Conservation (phyloP, 2,888 invertebrate genomes). For the Nomada hirtipes region DNA sequence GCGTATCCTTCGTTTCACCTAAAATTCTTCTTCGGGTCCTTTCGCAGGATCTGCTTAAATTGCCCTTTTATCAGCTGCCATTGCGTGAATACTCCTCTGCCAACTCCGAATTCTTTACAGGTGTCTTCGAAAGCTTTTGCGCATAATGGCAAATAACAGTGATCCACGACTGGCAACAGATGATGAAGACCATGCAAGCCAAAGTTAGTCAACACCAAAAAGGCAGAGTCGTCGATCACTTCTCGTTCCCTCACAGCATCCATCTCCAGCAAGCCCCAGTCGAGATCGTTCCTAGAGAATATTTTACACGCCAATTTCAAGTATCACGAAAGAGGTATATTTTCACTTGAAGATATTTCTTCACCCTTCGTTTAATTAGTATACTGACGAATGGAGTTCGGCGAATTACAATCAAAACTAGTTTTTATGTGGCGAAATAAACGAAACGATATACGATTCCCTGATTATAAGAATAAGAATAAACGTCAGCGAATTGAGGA, state of each 20-base stretch:
- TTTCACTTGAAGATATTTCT: too few relatives aligned
- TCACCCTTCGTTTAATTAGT: too few relatives aligned
- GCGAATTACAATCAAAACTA: not conserved
- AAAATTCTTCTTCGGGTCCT: conserved; percentile 79
- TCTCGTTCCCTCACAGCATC: conserved; percentile 90
- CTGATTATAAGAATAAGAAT: too few relatives aligned
- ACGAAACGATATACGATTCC: not conserved
- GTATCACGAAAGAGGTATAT: too few relatives aligned
- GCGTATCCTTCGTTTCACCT: conserved; percentile 31
- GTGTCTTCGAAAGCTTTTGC: conserved; percentile 88
- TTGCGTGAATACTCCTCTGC: conserved; percentile 82
- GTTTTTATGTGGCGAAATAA: not conserved
- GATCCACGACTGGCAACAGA: conserved; percentile 92
- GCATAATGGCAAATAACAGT: conserved; percentile 88
- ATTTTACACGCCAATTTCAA: not conserved
- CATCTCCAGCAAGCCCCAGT: conserved; percentile 92
- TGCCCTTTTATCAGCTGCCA: conserved; percentile 89
- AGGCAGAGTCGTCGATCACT: conserved; percentile 88
- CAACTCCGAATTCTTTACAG: conserved; percentile 87
- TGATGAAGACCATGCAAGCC: conserved; percentile 93
- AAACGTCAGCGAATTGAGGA: too few relatives aligned
- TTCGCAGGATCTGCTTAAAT: conserved; percentile 87
- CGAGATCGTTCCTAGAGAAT: conserved; percentile 85
- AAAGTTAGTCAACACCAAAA: conserved; percentile 89
- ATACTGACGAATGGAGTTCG: too few relatives aligned